Evolutionary conservation across 2,888 invertebrate species (phyloP).

Genomic region (Pristionchus fissidentatus): DNA sequence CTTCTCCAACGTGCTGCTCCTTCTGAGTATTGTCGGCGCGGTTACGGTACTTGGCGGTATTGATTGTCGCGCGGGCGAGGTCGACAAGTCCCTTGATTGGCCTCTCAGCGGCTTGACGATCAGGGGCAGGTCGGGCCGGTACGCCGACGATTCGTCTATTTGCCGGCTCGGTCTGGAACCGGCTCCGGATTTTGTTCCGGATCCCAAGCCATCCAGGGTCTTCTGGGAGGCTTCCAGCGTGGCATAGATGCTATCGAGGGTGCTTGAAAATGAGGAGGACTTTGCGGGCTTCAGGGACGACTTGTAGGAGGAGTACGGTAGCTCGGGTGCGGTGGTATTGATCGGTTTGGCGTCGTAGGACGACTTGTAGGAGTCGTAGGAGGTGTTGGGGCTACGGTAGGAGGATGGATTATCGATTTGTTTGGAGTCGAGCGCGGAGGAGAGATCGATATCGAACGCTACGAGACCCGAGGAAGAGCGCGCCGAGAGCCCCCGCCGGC

Average conservation of each 20-base stretch:
- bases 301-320: conserved; percentile 32
- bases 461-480: conserved; percentile 43
- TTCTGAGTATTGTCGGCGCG: conserved; percentile 35
- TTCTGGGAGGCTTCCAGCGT: not conserved
- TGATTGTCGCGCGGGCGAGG: not conserved
- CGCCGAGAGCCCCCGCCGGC: not conserved
- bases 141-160: conserved; percentile 46
- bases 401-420: not conserved
- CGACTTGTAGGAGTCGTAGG: not conserved
- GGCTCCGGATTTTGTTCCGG: not conserved
- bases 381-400: not conserved
- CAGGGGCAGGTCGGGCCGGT: conserved; percentile 52
- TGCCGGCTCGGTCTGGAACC: not conserved
- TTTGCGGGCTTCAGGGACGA: not conserved
- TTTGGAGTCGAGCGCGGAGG: conserved; percentile 44
- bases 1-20: conserved; percentile 10
- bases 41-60: conserved; percentile 11
- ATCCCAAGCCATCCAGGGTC: not conserved
- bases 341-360: not conserved
- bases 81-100: not conserved
- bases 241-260: not conserved
- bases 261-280: not conserved
- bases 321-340: conserved; percentile 47
- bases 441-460: conserved; percentile 55
- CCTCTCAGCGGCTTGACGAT: conserved; percentile 63